These are phyloP conservation scores for Neolamprologus caudopunctatus DNA, from an alignment of 2,113 vertebrate species.

Conservation along the genomic window DNA sequence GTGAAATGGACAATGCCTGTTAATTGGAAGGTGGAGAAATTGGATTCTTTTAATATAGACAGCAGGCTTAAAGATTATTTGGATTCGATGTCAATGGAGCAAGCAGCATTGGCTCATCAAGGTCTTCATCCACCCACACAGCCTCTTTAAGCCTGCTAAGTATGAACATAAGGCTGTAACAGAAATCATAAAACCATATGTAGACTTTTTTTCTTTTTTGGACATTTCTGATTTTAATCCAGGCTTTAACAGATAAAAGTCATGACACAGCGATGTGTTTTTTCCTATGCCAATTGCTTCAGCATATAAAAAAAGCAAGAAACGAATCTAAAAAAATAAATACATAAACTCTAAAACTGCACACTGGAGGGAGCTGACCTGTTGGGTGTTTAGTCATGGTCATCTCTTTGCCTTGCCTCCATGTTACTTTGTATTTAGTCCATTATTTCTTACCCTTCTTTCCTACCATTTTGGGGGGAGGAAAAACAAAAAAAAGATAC, in stretches of 20 bases:
- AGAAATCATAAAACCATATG: background rate
- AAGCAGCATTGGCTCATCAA: background rate
- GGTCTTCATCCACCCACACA: background rate
- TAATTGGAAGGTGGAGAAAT: background rate
- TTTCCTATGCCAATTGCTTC: background rate
- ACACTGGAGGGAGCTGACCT: background rate
- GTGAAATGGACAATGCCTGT: background rate
- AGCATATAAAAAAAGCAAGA: background rate
- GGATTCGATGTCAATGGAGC: background rate
- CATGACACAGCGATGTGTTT: background rate
- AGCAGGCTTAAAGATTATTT: background rate
- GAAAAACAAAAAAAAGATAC: background rate
- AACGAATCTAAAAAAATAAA: background rate
- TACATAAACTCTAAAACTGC: background rate
- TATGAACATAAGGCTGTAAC: background rate
- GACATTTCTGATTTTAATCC: background rate
- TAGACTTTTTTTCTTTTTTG: background rate
- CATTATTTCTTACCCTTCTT: background rate
- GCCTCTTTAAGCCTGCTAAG: background rate
- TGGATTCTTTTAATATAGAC: background rate
- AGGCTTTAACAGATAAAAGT: background rate
- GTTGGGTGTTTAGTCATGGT: background rate
- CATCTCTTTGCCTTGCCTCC: background rate
- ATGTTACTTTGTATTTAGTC: background rate
- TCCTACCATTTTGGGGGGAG: background rate